Conservation (phyloP, 2,888 invertebrate species). For the Parnassius glacialis region DNA sequence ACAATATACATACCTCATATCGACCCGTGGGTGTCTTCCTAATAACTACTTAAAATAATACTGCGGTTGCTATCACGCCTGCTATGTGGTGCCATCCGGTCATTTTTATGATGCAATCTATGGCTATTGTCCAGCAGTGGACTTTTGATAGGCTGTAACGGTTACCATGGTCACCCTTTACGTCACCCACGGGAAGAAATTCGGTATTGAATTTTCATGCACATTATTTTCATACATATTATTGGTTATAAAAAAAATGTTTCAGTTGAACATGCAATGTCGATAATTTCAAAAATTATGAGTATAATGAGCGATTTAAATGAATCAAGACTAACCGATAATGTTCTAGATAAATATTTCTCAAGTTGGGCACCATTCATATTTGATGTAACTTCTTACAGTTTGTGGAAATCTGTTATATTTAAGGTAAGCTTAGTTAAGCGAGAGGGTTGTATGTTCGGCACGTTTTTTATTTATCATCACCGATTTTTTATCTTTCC, state of each 20-base stretch:
- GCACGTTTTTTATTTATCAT: neutral
- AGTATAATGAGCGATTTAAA: conserved; percentile 37
- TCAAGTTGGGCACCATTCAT: conserved; percentile 29
- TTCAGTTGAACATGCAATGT: conserved; percentile 48
- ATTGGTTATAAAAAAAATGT: conserved; percentile 16
- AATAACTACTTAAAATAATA: too few species aligned
- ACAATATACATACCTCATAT: too few species aligned
- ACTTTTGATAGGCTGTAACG: too few species aligned
- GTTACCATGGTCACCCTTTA: too few species aligned
- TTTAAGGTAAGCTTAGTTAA: conserved; percentile 32
- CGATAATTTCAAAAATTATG: conserved; percentile 35
- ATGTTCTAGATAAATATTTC: conserved; percentile 34
- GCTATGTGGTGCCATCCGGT: too few species aligned
- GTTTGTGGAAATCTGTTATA: conserved; percentile 28
- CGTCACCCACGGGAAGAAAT: too few species aligned
- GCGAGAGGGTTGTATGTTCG: neutral
- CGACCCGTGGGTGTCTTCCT: too few species aligned
- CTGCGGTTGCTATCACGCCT: too few species aligned
- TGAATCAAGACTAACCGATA: conserved; percentile 25
- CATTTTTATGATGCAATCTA: too few species aligned
- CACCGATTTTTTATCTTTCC: too few species aligned
- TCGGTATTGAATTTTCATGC: too few species aligned
- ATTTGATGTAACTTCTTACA: conserved; percentile 11
- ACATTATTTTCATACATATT: too few species aligned
- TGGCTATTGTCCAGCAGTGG: neutral